Evolutionary conservation across 2,113 vertebrate species (phyloP), one percentile per base, ranked within the genome.

Genomic region (Collichthys lucidus): DNA sequence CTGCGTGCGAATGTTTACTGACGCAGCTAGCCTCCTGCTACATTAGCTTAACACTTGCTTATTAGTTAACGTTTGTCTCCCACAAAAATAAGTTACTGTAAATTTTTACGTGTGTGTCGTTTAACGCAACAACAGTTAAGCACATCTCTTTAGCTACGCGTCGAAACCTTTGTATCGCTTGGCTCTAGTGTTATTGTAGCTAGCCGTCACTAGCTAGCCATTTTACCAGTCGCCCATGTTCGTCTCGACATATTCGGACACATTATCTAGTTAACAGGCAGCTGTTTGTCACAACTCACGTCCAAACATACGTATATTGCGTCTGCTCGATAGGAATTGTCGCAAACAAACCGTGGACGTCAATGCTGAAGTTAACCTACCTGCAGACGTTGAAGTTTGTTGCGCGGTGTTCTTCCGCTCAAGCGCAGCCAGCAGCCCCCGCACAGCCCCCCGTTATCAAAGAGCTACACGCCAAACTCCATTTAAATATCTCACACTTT

Each of bases 141-240:
- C 14, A 26, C 19, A 0, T n/a, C 31, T 2, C 44, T 9, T 46
- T 4, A 14, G 0, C 7, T 11, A 44, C 14, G 5, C 5, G 4
- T 17, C 26, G 2, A 44, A 11, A 35, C 0, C 14, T 7, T n/a
- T n/a, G 5, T 14, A 4, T 44, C 40, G 14, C 26, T 40, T n/a
- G 6, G 3, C 11, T 44, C 12, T 19, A 24, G 14, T 62, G 0
- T 24, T 17, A 26, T 11, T 19, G 60, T 19, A 72, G 79, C 65
- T 86, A 83, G 26, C 61, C 15, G 68, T 8, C 35, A 50, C 26
- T 65, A 50, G 63, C 62, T 77, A 88, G 19, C 60, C 46, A 44
- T 52, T 52, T 59, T 26, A 70, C 31, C 64, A 44, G 12, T 7
- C 7, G 16, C 26, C 10, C 15, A n/a, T 22, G 40, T 20, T 57